Percentiles rank a stretch among this genome's conserved stretches.
Conservation (phyloP, 2,113 vertebrate species). For the Boleophthalmus pectinirostris region DNA sequence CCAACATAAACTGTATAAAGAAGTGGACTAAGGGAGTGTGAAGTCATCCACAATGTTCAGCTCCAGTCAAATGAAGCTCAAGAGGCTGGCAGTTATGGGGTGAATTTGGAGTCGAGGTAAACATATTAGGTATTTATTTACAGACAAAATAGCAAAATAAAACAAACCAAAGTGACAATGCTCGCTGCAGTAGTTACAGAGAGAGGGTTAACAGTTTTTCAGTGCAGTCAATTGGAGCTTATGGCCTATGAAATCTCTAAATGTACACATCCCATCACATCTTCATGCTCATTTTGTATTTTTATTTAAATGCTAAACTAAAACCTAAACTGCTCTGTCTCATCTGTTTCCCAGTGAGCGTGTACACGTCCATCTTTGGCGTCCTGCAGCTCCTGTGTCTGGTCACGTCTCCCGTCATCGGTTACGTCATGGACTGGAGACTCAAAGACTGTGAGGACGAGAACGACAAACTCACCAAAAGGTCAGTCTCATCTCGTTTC, state of each 20-base stretch:
- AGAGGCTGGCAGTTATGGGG: too few relatives aligned
- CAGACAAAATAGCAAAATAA: too few relatives aligned
- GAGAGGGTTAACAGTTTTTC: too few relatives aligned
- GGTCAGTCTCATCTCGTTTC: conserved; percentile 64
- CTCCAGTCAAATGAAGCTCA: too few relatives aligned
- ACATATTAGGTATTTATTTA: too few relatives aligned
- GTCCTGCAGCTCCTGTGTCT: conserved; percentile 94
- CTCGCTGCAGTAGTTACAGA: too few relatives aligned
- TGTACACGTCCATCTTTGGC: conserved; percentile 96
- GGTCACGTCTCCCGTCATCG: conserved; percentile 92
- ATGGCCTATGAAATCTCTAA: neutral
- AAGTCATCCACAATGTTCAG: too few relatives aligned
- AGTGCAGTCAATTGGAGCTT: too few relatives aligned
- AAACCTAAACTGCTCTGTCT: neutral
- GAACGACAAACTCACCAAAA: conserved; percentile 76
- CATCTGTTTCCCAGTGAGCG: conserved; percentile 79
- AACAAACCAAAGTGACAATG: too few relatives aligned
- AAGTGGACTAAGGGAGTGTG: too few relatives aligned
- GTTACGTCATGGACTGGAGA: conserved; percentile 96
- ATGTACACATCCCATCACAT: neutral
- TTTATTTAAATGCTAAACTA: too few relatives aligned
- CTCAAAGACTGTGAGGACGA: conserved; percentile 90
- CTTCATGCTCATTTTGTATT: neutral
- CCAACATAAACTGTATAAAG: neutral
- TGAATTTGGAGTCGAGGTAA: too few relatives aligned